A percentile compares a stretch with the other conserved stretches of the same genome.
Evolutionary conservation across 30 jellyfish, hydroid and myxozoan genomes (phyloP).

Genomic region (Aurelia coerulea): DNA sequence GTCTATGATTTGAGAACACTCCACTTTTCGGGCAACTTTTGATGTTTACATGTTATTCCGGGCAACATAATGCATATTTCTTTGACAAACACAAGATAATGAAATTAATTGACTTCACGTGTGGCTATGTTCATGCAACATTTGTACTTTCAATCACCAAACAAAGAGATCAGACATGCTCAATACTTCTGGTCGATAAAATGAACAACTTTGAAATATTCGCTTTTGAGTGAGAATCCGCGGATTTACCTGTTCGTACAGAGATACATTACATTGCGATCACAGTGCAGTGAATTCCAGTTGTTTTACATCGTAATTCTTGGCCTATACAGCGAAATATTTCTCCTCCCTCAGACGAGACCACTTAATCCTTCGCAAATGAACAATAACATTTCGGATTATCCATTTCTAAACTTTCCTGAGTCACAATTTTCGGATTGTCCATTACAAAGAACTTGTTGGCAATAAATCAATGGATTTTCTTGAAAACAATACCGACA

Average conservation of each 20-base stretch:
- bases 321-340: neutral
- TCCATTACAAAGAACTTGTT: neutral
- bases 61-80: constrained; percentile 12
- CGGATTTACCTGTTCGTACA: constrained; percentile 4
- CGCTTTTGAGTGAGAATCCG: constrained; percentile 6
- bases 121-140: neutral
- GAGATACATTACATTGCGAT: constrained; percentile 25
- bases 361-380: constrained; percentile 3
- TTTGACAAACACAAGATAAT: constrained; percentile 17
- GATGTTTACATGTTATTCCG: no score
- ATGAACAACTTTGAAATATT: no score
- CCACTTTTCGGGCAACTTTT: no score
- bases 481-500: constrained; percentile 1
- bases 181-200: no score
- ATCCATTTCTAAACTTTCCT: neutral
- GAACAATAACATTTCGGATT: constrained; percentile 1
- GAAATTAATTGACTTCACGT: constrained; percentile 45
- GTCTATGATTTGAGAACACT: no score
- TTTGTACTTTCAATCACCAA: neutral
- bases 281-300: neutral
- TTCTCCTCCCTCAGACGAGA: neutral
- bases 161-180: neutral
- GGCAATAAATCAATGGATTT: constrained; percentile 8
- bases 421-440: constrained; percentile 1
- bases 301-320: constrained; percentile 16